phyloP scores from a whole-genome alignment of 2,113 vertebrate species.

The Pachycephala philippinensis region DNA sequence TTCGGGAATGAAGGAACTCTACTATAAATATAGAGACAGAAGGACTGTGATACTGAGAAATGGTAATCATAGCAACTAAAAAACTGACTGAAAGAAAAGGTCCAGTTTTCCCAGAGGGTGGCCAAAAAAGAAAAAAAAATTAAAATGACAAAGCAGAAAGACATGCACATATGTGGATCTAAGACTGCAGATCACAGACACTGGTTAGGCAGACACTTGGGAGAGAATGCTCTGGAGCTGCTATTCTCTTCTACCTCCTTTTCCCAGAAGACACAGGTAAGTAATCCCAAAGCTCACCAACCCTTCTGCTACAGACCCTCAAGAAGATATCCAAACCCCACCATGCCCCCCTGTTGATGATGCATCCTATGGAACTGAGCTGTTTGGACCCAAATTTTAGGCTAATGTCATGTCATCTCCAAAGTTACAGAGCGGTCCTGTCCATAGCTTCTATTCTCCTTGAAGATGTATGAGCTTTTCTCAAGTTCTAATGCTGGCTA shows the following conservation, averaged over 20 bases:
- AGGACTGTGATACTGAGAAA: not conserved
- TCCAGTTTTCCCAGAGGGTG: not conserved
- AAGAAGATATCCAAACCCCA: not conserved
- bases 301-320: not conserved
- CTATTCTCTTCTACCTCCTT: not conserved
- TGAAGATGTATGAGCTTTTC: not conserved
- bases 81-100: not conserved
- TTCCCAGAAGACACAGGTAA: not conserved
- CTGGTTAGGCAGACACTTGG: not conserved
- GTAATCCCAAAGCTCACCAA: not conserved
- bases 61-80: not conserved
- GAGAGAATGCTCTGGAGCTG: not conserved
- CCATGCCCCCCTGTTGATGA: not conserved
- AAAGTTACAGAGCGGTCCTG: not conserved
- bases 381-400: not conserved
- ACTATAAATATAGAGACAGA: not conserved
- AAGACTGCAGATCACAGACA: not conserved
- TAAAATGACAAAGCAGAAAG: not conserved
- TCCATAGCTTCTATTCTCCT: not conserved
- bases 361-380: not conserved
- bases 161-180: not conserved
- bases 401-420: not conserved
- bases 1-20: not conserved
- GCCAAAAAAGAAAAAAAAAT: not conserved
- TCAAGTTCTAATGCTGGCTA: not conserved